These are phyloP conservation scores for Antedon mediterranea DNA, from an alignment of 53 echinoderm and acorn worm species.

Conservation along the genomic window DNA sequence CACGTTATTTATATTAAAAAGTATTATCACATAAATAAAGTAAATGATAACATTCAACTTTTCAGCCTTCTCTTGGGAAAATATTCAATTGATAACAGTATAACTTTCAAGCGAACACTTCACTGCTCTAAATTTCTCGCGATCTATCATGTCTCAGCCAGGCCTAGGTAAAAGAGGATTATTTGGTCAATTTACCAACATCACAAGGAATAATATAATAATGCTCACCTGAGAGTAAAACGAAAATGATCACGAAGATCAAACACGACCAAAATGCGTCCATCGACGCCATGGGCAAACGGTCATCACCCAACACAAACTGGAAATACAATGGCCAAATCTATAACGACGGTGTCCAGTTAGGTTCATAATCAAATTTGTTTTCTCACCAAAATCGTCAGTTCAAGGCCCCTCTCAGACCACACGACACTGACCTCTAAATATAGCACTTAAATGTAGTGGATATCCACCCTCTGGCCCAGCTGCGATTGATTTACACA, in stretches of 20 bases:
- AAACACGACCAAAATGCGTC: not conserved
- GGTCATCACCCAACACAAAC: not conserved
- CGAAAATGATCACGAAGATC: not conserved
- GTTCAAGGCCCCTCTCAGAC: not conserved
- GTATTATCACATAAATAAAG: too few species aligned
- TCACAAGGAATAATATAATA: not conserved
- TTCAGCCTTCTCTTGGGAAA: too few species aligned
- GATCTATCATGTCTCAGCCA: not conserved
- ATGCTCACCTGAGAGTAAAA: not conserved
- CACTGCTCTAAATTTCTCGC: too few species aligned
- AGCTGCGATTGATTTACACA: not conserved
- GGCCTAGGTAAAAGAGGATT: not conserved
- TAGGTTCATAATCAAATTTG: not conserved
- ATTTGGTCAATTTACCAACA: not conserved
- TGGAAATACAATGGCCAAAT: not conserved
- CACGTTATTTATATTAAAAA: too few species aligned
- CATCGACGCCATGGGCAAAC: not conserved
- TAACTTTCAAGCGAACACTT: too few species aligned
- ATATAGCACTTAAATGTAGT: not conserved
- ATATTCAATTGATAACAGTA: too few species aligned
- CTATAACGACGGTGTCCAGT: not conserved
- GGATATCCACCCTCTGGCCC: not conserved
- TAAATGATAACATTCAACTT: too few species aligned
- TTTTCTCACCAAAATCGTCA: not conserved
- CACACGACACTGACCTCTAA: constrained; percentile 1